A percentile compares a stretch with the other conserved stretches of the same genome.
Conservation (phyloP, 2,797 vertebrate genomes). For the Enoplosus armatus region DNA sequence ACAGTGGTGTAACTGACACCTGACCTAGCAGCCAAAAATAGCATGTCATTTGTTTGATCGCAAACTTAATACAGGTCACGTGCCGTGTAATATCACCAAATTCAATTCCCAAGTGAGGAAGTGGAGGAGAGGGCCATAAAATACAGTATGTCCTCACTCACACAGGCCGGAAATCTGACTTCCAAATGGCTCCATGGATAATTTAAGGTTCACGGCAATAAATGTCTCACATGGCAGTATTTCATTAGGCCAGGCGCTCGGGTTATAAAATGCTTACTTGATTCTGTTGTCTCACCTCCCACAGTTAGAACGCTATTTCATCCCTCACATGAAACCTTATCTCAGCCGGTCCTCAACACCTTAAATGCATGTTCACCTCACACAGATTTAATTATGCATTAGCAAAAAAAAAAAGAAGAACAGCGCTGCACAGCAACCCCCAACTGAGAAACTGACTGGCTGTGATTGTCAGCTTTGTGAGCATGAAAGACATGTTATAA, state of each 20-base stretch:
- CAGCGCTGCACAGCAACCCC: conserved; percentile 1
- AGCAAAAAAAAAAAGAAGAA: conserved; percentile 24
- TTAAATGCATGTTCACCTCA: conserved; percentile 51
- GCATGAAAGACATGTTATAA: conserved; percentile 25
- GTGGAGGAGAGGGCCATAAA: conserved; percentile 59
- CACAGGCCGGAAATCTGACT: conserved; percentile 68
- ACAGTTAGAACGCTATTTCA: conserved; percentile 65
- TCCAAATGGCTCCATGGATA: conserved; percentile 68
- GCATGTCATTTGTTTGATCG: conserved; percentile 62
- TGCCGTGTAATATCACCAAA: conserved; percentile 53
- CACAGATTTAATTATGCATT: conserved; percentile 52
- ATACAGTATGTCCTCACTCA: conserved; percentile 54
- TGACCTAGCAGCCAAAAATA: conserved; percentile 58
- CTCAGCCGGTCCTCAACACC: conserved; percentile 50
- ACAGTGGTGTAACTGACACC: conserved; percentile 48
- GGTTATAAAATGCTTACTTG: conserved; percentile 73
- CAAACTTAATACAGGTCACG: conserved; percentile 63
- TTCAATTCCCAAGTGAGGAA: conserved; percentile 56
- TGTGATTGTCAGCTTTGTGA: conserved; percentile 29
- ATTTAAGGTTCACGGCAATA: conserved; percentile 75
- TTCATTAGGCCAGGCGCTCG: conserved; percentile 65
- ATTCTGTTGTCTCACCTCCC: conserved; percentile 76
- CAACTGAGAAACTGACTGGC: conserved; percentile 15
- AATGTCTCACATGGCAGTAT: conserved; percentile 72
- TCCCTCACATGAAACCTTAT: conserved; percentile 55